Evolutionary conservation across 1,140 invertebrate genomes (phyloP), one percentile per base, ranked within the genome.

Genomic region (Euglossa dilemma): DNA sequence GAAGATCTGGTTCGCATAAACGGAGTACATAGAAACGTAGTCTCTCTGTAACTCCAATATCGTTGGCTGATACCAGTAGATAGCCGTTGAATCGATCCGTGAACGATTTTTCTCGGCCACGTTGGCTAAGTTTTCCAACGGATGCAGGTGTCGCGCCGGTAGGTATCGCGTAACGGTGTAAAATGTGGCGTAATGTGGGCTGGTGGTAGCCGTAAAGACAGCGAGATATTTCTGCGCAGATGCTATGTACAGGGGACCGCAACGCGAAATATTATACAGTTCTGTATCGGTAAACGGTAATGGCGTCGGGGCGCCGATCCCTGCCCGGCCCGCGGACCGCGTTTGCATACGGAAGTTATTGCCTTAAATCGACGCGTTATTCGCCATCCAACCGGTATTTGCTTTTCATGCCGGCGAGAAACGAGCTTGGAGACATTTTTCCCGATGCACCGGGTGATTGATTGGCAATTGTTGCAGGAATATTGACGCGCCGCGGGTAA

Each of bases 241-340:
- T 16, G 61, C 56, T 28, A 47, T 47, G 56, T 25, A 18, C 2
- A 63, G 67, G 67, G 61, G 63, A 74, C 54, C 76, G 59, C 69
- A 14, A 43, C 36, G 73, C 56, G 23, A 87, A 85, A 87, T 88
- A 81, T 87, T 88, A 80, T 84, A 76, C 82, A 77, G 66, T 87
- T 84, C 75, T 73, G 69, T 86, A 84, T 88, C 76, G 85, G 83
- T 84, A 63, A 75, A 87, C 83, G 76, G 57, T 87, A 87, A 87
- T 71, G 77, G 69, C 54, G 28, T 59, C 63, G 47, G 74, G 70
- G 78, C 70, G 73, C 80, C 78, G 73, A 87, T 80, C 59, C 43
- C 43, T 25, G 57, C 23, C 54, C 70, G 73, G 9, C 28, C 69
- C 36, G 50, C 14, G 18, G 28, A 64, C 72, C 20, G 67, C 9